Conservation (phyloP, 2,113 vertebrate genomes). For the Epinephelus cyanopodus region DNA sequence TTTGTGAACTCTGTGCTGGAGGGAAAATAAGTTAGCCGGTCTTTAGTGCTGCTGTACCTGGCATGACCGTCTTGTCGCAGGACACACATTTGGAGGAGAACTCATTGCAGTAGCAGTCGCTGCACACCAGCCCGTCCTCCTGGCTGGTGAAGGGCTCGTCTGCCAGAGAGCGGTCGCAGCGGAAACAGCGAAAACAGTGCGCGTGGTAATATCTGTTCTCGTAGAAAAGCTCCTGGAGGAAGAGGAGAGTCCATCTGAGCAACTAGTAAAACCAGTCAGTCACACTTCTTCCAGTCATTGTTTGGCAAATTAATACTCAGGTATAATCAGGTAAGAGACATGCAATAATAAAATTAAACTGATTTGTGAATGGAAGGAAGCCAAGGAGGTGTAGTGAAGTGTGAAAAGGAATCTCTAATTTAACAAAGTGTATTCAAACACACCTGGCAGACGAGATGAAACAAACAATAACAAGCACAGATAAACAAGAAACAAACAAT, state of each 20-base stretch:
- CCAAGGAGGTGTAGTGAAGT: too few species aligned
- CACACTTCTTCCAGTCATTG: neutral
- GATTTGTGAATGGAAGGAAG: too few species aligned
- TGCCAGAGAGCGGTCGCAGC: slow-evolving; percentile 92
- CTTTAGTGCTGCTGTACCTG: slow-evolving; percentile 83
- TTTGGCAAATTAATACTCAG: too few species aligned
- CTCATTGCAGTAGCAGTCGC: slow-evolving; percentile 94
- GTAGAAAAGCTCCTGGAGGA: slow-evolving; percentile 92
- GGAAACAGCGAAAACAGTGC: slow-evolving; percentile 94
- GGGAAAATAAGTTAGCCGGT: neutral
- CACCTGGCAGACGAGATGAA: too few species aligned
- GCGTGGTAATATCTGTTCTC: slow-evolving; percentile 94
- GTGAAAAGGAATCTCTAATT: too few species aligned
- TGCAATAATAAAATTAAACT: too few species aligned
- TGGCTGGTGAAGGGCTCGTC: slow-evolving; percentile 95
- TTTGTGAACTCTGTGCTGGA: neutral
- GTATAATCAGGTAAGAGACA: too few species aligned
- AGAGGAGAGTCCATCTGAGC: neutral
- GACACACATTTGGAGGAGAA: slow-evolving; percentile 94
- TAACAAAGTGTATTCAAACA: too few species aligned
- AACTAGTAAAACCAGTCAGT: neutral
- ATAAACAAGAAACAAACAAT: too few species aligned
- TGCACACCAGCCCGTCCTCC: slow-evolving; percentile 91
- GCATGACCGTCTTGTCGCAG: slow-evolving; percentile 94
- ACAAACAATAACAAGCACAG: too few species aligned